Evolutionary conservation across 2,113 vertebrate species (phyloP).

Genomic region (Isichthys henryi): DNA sequence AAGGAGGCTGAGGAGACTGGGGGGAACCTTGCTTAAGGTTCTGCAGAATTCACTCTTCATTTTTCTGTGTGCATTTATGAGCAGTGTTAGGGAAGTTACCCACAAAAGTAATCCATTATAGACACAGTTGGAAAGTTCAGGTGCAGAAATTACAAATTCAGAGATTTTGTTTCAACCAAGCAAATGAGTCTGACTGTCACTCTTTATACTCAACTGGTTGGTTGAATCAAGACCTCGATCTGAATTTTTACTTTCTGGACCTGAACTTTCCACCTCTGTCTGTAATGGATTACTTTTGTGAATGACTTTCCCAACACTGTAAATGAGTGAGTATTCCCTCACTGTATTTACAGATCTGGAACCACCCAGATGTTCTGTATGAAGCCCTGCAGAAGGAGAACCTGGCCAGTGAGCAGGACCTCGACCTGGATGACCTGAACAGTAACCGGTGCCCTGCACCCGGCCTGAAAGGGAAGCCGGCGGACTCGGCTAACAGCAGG

Average conservation of each 20-base stretch:
- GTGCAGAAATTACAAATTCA: too few relatives aligned
- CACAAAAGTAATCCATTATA: not conserved
- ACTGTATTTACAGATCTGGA: constrained; percentile 80
- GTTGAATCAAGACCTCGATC: not conserved
- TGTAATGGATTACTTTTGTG: not conserved
- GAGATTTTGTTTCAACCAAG: not conserved
- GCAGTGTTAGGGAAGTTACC: too few relatives aligned
- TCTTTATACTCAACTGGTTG: not conserved
- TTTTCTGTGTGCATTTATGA: not conserved
- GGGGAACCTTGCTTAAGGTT: not conserved
- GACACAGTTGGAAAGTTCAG: not conserved
- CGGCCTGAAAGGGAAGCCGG: constrained; percentile 75
- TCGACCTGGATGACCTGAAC: constrained; percentile 89
- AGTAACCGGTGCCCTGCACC: constrained; percentile 71
- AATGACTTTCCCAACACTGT: not conserved
- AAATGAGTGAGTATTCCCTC: not conserved
- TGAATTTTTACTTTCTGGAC: not conserved
- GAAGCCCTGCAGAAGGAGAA: constrained; percentile 94
- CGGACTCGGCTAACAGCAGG: constrained; percentile 79
- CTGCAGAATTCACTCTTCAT: not conserved
- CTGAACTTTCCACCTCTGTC: not conserved
- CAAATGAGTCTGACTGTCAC: not conserved
- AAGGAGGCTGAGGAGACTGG: not conserved
- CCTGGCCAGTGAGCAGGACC: constrained; percentile 86
- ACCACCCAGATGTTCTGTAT: constrained; percentile 93